Evolutionary conservation across 2,113 vertebrate genomes (phyloP).

Genomic region (Macrotus californicus): DNA sequence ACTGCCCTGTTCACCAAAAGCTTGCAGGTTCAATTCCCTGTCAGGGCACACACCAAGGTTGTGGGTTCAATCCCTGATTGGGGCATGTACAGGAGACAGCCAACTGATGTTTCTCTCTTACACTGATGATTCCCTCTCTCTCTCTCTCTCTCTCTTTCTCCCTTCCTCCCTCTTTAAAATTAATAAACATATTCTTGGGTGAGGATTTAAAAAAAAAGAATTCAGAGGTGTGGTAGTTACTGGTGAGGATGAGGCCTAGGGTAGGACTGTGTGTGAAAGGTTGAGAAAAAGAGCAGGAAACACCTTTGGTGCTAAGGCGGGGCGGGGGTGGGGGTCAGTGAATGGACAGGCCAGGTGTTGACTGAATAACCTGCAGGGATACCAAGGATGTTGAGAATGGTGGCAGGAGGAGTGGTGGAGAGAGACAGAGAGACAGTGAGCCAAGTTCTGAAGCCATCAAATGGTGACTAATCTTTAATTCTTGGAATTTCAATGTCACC

Average conservation of each 20-base stretch:
- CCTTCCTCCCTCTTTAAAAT: not conserved
- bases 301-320: not conserved
- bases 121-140: no score
- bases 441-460: not conserved
- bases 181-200: not conserved
- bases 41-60: no score
- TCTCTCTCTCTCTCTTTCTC: not conserved
- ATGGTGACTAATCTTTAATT: not conserved
- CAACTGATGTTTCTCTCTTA: no score
- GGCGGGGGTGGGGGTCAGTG: not conserved
- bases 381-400: not conserved
- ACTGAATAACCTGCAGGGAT: not conserved
- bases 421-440: not conserved
- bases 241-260: not conserved
- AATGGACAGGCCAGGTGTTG: not conserved
- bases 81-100: no score
- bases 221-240: not conserved
- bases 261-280: accelerated
- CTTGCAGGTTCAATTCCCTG: no score
- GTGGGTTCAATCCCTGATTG: no score
- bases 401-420: not conserved
- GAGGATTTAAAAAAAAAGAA: no score
- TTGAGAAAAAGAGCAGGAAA: not conserved
- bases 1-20: not conserved
- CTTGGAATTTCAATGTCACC: not conserved